Base-by-base conservation (phyloP, 2,113 vertebrate species). In the Macrotis lagotis region DNA sequence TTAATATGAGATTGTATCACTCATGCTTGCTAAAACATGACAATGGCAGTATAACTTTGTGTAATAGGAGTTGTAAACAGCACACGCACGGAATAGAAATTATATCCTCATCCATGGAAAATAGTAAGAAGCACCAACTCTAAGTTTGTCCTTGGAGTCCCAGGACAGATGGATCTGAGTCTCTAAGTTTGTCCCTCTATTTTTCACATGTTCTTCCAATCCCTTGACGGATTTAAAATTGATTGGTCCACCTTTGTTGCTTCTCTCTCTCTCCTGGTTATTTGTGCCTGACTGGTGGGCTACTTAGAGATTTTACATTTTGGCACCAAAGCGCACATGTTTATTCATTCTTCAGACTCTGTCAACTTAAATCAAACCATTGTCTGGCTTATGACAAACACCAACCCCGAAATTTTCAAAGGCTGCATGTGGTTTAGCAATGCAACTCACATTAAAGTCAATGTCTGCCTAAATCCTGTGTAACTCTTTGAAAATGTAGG, bases 1-100 rank as follows among this genome's bases (percentile, higher is more conserved):
- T 97, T 96, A 97, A 97, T 94, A 97, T 95, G 95, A 98, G 96
- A 98, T 98, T 53, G 2, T 97, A 98, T 97, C 97, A 44, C 74
- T 97, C 88, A 91, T 91, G 66, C 93, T 95, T 95, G 97, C 96
- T 97, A 96, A 97, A 93, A 97, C 94, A 95, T 95, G 96, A 95
- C 95, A 96, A 96, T 95, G 51, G 92, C 89, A 96, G 97, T 96
- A 91, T 92, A 95, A 95, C 92, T 96, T 96, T 96, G 94, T 95
- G 66, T 95, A 97, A 92, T 59, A 94, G 88, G 88, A 12, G 92
- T 91, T 96, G 92, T 95, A 97, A 97, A 97, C 95, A 97, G 95
- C 93, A 97, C 93, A 95, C 59, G 50, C 55, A 93, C 96, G 90
- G 96, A 96, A 96, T 97, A 95, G 95, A 95, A 97, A 97, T 93